phyloP scores from a whole-genome alignment of 2,888 invertebrate species.

The Athripsodes cinereus region DNA sequence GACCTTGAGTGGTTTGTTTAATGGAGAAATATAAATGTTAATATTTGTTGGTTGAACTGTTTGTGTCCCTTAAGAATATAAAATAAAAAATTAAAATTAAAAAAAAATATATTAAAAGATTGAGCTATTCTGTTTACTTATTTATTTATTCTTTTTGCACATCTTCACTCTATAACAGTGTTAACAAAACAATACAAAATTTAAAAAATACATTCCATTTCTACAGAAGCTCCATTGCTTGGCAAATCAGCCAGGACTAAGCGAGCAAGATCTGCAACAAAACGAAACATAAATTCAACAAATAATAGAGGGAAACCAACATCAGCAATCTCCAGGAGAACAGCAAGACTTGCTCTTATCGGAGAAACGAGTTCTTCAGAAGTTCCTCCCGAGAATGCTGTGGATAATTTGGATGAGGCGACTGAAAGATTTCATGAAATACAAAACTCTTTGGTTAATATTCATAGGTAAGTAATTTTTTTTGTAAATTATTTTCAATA shows the following conservation, averaged over 20 bases:
- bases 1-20: too few species aligned
- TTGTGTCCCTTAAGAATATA: too few species aligned
- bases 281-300: slow-evolving; percentile 29
- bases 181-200: too few species aligned
- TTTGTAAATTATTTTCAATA: too few species aligned
- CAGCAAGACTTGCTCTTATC: slow-evolving; percentile 8
- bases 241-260: slow-evolving; percentile 61
- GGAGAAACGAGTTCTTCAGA: slow-evolving; percentile 21
- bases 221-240: slow-evolving; percentile 54
- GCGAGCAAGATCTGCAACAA: slow-evolving; percentile 59
- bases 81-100: too few species aligned
- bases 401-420: slow-evolving; percentile 19
- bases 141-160: too few species aligned
- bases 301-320: neutral
- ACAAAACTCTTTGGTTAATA: slow-evolving; percentile 21
- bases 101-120: too few species aligned
- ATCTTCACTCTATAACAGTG: too few species aligned
- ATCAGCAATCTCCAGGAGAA: slow-evolving; percentile 14
- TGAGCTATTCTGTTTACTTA: too few species aligned
- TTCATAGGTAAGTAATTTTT: slow-evolving; percentile 19
- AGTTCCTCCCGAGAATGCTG: neutral
- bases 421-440: slow-evolving; percentile 20
- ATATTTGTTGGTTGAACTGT: too few species aligned
- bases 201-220: too few species aligned
- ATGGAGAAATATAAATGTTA: too few species aligned